Evolutionary conservation across 1,140 invertebrate species (phyloP), one percentile per base, ranked within the genome.

Genomic region (Aphis gossypii): DNA sequence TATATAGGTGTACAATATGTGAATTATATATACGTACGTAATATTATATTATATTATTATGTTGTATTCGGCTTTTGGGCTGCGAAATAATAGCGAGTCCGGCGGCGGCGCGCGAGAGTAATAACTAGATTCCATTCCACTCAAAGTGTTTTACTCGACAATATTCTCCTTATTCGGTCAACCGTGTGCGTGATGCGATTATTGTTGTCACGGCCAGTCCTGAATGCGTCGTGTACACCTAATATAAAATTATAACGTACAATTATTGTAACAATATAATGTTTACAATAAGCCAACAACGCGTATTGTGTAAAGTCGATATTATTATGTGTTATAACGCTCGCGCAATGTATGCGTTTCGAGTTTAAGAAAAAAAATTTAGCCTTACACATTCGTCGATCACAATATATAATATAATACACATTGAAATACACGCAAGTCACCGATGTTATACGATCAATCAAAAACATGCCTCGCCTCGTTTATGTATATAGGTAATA

Each of bases 81-180:
- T 76, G 14, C 30, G 30, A 18, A 6, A 76, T 76, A 83, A 41
- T 38, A 21, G 35, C 35, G 76, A 82, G 76, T 82, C 76, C 35
- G 76, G 38, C 76, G 25, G 35, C 35, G 76, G 38, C 76, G 25
- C 60, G n/a, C 76, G 82, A 82, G 20, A 46, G 41, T 20, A 14
- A 41, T 41, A 86, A 87, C 38, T n/a, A 11, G 48, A 90, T 90
- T 90, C 88, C 88, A 51, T 90, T 90, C 88, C 88, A 38, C 88
- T 56, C 54, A 38, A 51, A 54, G 51, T 56, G 88, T 30, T 56
- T 56, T 54, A 56, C 51, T 90, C 51, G 51, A 90, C 21, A 41
- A 35, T 76, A 76, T 87, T 87, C 41, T 41, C 14, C 84, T 46
- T 44, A 46, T 87, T n/a, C 84, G 84, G 84, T 87, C 44, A 46